phyloP scores from a whole-genome alignment of 1,140 invertebrate genomes.

The Riptortus pedestris region DNA sequence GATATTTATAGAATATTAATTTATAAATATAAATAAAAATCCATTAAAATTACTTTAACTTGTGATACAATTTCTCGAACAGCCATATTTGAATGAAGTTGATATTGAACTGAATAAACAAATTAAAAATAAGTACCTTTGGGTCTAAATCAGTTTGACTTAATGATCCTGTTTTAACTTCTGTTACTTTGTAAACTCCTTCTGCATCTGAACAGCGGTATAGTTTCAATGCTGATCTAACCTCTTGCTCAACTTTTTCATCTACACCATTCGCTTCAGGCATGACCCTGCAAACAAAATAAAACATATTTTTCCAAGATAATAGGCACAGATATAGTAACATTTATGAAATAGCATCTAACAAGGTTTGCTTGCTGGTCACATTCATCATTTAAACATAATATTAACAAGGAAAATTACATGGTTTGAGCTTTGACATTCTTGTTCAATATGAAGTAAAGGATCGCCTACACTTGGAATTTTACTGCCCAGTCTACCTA shows the following conservation, averaged over 20 bases:
- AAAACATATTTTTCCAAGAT: neutral
- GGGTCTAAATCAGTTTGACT: slow-evolving; percentile 65
- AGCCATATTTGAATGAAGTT: too few species aligned
- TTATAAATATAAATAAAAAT: too few species aligned
- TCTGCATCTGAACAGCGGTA: slow-evolving; percentile 63
- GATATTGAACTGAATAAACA: too few species aligned
- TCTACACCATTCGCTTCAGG: slow-evolving; percentile 35
- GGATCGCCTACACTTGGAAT: too few species aligned
- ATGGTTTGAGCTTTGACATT: too few species aligned
- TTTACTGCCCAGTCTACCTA: too few species aligned
- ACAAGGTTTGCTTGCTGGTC: neutral
- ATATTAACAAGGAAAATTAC: too few species aligned
- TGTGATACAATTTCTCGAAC: too few species aligned
- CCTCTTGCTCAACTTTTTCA: slow-evolving; percentile 35
- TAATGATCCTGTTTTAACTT: slow-evolving; percentile 76
- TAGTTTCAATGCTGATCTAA: slow-evolving; percentile 44
- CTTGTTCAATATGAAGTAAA: too few species aligned
- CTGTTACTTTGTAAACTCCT: slow-evolving; percentile 74
- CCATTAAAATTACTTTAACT: too few species aligned
- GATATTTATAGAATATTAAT: too few species aligned
- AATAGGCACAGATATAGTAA: neutral
- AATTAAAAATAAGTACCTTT: slow-evolving; percentile 41
- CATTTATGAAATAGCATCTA: neutral
- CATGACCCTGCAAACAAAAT: slow-evolving; percentile 14
- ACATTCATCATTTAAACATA: neutral